Conservation (phyloP, 2,113 vertebrate genomes). For the Ptychochromis oligacanthus region DNA sequence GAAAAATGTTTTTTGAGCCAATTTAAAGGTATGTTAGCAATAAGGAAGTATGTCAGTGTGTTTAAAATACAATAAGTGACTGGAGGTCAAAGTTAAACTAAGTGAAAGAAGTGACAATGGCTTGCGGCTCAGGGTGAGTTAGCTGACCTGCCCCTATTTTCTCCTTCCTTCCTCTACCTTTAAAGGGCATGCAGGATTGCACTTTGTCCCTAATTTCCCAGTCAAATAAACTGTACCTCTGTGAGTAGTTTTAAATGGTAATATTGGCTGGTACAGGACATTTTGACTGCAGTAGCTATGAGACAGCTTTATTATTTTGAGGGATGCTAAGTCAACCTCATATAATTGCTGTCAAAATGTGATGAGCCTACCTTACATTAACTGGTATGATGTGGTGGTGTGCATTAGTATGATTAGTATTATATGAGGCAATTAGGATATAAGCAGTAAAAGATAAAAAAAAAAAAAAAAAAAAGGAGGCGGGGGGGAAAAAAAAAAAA, state of each 20-base stretch:
- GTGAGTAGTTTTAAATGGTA: not conserved
- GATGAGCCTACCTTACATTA: not conserved
- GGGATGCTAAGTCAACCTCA: not conserved
- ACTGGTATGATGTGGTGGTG: not conserved
- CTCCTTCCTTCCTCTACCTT: not conserved
- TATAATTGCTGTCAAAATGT: not conserved
- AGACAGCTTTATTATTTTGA: not conserved
- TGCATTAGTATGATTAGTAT: not conserved
- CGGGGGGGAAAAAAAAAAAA: too few relatives aligned
- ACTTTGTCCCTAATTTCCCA: not conserved
- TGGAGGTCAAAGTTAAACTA: not conserved
- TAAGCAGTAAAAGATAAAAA: not conserved
- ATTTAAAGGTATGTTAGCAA: not conserved
- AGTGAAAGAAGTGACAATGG: not conserved
- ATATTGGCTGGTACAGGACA: not conserved
- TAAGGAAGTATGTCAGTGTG: not conserved
- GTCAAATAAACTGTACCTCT: not conserved
- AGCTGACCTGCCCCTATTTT: not conserved
- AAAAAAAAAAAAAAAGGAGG: not conserved
- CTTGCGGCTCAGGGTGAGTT: not conserved
- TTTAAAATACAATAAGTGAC: not conserved
- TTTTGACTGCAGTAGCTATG: not conserved
- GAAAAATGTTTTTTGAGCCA: not conserved
- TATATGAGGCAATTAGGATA: not conserved
- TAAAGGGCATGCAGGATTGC: not conserved